Evolutionary conservation across 1,140 invertebrate species (phyloP), one percentile per base, ranked within the genome.

Genomic region (Lasioglossum baleicum): DNA sequence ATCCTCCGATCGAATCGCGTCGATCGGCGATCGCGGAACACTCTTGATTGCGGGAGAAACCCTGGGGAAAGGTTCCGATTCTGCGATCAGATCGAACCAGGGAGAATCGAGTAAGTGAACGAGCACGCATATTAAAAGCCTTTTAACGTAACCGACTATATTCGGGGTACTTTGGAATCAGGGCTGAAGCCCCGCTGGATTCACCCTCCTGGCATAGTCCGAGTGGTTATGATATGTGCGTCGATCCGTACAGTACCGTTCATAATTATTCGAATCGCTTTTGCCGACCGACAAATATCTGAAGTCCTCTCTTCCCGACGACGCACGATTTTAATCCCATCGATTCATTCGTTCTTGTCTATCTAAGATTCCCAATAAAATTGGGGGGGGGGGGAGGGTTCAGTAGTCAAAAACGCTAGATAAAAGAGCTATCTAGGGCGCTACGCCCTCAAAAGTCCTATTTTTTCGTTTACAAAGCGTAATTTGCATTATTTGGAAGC

Each of bases 71-170:
- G 60, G 31, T 51, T 71, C 42, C n/a, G 76, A 72, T 65, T 65
- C 22, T 65, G 60, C 10, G 65, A 15, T 67, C n/a, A 22, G 13
- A 26, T 63, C 60, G 68, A 44, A 53, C 51, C 15, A 31, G 1
- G 22, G 35, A 42, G 75, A 63, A 69, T 77, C 66, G 69, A 15
- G 51, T 58, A 70, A 79, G 81, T 58, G 82, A 85, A 81, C 83
- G 83, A 84, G 78, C 80, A 64, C 80, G 83, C 79, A 83, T 83
- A 78, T 78, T 85, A 85, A 85, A 85, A 85, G 83, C 83, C 84
- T 84, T 85, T 85, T 85, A 85, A 80, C 84, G 84, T 82, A 84
- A 84, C 83, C 79, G 83, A 85, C 79, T 84, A 74, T 82, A 78
- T 58, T 82, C 69, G 63, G 79, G 79, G 82, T 85, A 81, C 83